phyloP scores from a whole-genome alignment of 2,888 invertebrate species.

The Perizoma affinitatum region DNA sequence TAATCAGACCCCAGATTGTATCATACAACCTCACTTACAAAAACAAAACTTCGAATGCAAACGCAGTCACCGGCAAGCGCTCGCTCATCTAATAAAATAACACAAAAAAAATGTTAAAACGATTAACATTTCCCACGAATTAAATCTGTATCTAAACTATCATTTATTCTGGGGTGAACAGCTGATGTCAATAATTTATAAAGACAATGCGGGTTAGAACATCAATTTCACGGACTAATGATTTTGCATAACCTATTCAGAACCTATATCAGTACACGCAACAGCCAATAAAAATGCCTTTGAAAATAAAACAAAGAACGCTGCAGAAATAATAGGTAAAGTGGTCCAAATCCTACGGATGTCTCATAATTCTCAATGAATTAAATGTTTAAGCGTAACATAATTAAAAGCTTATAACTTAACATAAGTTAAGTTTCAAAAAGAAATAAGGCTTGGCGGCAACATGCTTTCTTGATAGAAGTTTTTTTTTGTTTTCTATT shows the following conservation, averaged over 20 bases:
- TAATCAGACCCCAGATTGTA: too few relatives aligned
- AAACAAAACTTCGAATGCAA: slow-evolving; percentile 2
- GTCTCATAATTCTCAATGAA: too few relatives aligned
- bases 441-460: too few relatives aligned
- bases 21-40: too few relatives aligned
- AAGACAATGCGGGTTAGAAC: slow-evolving; percentile 45
- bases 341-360: too few relatives aligned
- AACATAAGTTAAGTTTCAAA: too few relatives aligned
- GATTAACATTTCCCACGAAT: slow-evolving; percentile 42
- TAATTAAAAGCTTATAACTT: too few relatives aligned
- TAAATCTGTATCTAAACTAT: slow-evolving; percentile 33
- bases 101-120: slow-evolving; percentile 39
- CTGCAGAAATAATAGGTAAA: too few relatives aligned
- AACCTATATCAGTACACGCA: slow-evolving; percentile 15
- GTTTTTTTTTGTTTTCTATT: too few relatives aligned
- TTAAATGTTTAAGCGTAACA: too few relatives aligned
- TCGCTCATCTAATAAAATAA: slow-evolving; percentile 26
- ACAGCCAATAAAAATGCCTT: slow-evolving; percentile 44
- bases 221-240: slow-evolving; percentile 55
- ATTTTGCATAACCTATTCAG: slow-evolving; percentile 53
- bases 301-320: slow-evolving; percentile 45
- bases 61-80: slow-evolving; percentile 12
- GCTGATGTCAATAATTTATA: slow-evolving; percentile 61
- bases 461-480: too few relatives aligned
- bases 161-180: slow-evolving; percentile 40